Evolutionary conservation across 1,140 invertebrate genomes (phyloP), one percentile per base, ranked within the genome.

Genomic region (Diabrotica undecimpunctata): DNA sequence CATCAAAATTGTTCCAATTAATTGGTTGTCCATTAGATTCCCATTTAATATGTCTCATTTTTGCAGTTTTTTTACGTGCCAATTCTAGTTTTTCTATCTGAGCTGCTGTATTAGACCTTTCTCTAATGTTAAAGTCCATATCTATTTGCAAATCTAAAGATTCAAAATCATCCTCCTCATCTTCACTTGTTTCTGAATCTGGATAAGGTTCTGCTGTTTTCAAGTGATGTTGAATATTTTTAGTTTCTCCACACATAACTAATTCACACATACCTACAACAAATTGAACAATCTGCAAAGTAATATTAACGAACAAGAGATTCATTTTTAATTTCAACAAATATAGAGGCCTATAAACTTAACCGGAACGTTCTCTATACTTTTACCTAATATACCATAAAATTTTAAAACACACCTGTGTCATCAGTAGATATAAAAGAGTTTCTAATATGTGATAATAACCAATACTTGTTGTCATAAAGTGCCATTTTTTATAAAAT

Each of bases 361-460:
- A n/a, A n/a, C n/a, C n/a, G n/a, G n/a, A n/a, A n/a, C n/a, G n/a
- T n/a, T n/a, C n/a, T n/a, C n/a, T n/a, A n/a, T n/a, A n/a, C n/a
- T n/a, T n/a, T n/a, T n/a, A n/a, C n/a, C n/a, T 14, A 11, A 35
- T 12, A 54, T 54, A 9, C 12, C 12, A 14, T 11, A 14, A 7
- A 13, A 11, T 14, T 35, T 14, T 46, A 3, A 46, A 54, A 56
- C 36, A 68, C 63, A 84, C 93, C 92, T 74, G 94, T 95, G 79
- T 97, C 94, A 82, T 98, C 95, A 37, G 93, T 94, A n/a, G 91
- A 92, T 72, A 96, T 94, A 79, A 95, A 97, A 13, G 94, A 95
- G 78, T 96, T 95, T 62, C 92, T 83, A 65, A 97, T 95, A 79
- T 96, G 93, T 55, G 93, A 92, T 59, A 97, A 83, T 37, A 98